These are phyloP conservation scores for Troides helena DNA, from an alignment of 2,888 invertebrate genomes.

Conservation along the genomic window DNA sequence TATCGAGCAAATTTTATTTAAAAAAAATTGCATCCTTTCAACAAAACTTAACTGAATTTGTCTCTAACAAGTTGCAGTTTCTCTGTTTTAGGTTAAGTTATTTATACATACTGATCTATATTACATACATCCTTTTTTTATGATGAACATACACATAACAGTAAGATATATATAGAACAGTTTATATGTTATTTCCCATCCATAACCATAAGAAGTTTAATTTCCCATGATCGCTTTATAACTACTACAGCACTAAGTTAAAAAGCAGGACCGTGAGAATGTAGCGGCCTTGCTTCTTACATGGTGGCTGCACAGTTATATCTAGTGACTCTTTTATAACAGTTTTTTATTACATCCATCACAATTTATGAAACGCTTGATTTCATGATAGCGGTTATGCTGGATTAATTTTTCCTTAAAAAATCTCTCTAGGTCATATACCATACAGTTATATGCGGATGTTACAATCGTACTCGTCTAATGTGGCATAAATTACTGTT, in stretches of 20 bases:
- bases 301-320: conserved; percentile 39
- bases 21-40: not conserved
- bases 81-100: too few species aligned
- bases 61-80: too few species aligned
- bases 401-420: not conserved
- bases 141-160: not conserved
- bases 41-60: not conserved
- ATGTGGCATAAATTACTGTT: too few species aligned
- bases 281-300: conserved; percentile 60
- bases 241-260: conserved; percentile 27
- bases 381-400: conserved; percentile 1
- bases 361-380: conserved; percentile 8
- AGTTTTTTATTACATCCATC: conserved; percentile 17
- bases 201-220: conserved; percentile 36
- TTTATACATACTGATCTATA: too few species aligned
- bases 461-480: too few species aligned
- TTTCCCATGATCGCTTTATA: conserved; percentile 45
- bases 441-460: not conserved
- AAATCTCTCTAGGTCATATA: not conserved
- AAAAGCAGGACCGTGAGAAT: conserved; percentile 59
- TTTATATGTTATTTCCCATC: conserved; percentile 32
- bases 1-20: not conserved
- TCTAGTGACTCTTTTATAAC: conserved; percentile 31
- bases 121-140: not conserved
- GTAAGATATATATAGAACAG: conserved; percentile 11